Conservation (phyloP, 2,113 vertebrate species). For the Capreolus pygargus region DNA sequence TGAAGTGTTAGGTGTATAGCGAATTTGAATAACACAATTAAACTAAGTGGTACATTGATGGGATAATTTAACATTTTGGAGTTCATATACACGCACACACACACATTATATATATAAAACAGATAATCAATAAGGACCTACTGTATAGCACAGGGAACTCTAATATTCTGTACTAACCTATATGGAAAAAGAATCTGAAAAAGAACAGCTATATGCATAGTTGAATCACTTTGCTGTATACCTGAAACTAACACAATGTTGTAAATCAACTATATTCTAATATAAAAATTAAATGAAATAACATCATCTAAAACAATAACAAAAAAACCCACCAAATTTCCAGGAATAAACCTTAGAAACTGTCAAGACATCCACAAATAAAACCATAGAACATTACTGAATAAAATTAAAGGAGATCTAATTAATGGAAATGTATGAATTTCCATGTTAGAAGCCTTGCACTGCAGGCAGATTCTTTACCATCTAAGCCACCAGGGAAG, state of each 20-base stretch:
- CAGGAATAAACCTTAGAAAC: neutral
- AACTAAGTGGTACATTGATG: neutral
- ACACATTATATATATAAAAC: neutral
- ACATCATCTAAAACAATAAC: neutral
- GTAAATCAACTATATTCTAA: neutral
- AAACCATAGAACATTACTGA: neutral
- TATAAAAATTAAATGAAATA: neutral
- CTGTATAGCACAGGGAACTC: neutral
- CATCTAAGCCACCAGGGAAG: neutral
- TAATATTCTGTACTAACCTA: neutral
- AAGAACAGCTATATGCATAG: neutral
- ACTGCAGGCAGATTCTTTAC: neutral
- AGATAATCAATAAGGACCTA: neutral
- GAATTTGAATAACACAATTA: neutral
- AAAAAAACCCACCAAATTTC: neutral
- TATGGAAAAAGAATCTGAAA: neutral
- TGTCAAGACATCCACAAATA: neutral
- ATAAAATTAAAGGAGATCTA: neutral
- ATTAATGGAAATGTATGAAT: neutral
- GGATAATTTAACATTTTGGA: neutral
- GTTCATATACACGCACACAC: neutral
- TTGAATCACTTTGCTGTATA: neutral
- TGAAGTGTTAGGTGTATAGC: neutral
- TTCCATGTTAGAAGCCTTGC: neutral
- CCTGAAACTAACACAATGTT: neutral